Evolutionary conservation across 2,888 invertebrate genomes (phyloP), one percentile per base, ranked within the genome.

Genomic region (Cosmia trapezina): DNA sequence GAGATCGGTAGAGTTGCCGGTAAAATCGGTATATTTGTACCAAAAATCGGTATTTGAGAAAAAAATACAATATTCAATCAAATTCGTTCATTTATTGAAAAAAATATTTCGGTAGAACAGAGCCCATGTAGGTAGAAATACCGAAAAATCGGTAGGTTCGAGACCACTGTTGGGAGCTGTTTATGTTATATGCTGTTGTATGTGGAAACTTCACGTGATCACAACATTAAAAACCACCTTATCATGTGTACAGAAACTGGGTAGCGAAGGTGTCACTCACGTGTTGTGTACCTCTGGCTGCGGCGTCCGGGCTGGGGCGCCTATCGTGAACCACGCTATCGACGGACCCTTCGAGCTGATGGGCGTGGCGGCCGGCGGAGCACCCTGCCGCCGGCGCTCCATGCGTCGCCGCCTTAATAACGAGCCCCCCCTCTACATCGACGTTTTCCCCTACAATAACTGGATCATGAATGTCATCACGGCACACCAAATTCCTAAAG

Each of bases 391-490:
- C 0, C 86, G 87, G 1, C 89, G 90, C 4, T 79, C 89, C 3
- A 94, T 93, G 93, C 90, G 95, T 4, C 86, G 85, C 7, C 89
- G 90, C 0, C 87, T 95, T 7, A 95, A 93, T 83, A 86, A 69
- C 12, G 93, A 94, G 47, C 95, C 95, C 0, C 95, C 95, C 0
- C 82, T 95, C 0, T 95, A 93, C 81, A 92, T 95, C 22, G 95
- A 95, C 69, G 91, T 95, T 2, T 95, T 89, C 73, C 95, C 95
- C 3, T 95, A 95, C 85, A 86, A 88, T 5, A 88, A 89, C 2
- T 95, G 95, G 95, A 92, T 95, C 19, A 87, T 91, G 45, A 95
- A 94, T 77, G 92, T 93, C 2, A 89, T 95, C 54, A 92, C 93
- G 0, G 95, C 95, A 0, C 86, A 92, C 66, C 85, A 91, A 2